Evolutionary conservation across 2,888 invertebrate genomes (phyloP).

Genomic region (Noctua pronuba): DNA sequence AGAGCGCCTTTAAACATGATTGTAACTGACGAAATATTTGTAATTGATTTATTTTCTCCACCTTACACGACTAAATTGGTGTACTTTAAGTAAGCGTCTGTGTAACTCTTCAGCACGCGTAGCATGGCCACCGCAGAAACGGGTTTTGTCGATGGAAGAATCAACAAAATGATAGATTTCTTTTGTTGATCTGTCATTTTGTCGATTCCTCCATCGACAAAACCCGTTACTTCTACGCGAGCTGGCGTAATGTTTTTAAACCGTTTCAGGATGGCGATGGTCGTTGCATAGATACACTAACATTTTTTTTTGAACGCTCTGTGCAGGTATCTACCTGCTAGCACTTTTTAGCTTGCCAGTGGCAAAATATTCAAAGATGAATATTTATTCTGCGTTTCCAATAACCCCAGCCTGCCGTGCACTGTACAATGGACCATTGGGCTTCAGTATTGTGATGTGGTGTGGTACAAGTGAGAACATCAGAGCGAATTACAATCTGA

Average conservation of each 20-base stretch:
- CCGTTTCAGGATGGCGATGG: background rate
- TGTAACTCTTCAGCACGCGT: too few relatives aligned
- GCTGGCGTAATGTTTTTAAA: background rate
- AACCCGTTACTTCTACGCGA: too few relatives aligned
- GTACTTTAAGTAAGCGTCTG: too few relatives aligned
- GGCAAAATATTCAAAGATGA: constrained; percentile 70
- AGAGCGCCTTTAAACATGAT: too few relatives aligned
- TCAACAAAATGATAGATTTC: too few relatives aligned
- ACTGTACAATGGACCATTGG: constrained; percentile 74
- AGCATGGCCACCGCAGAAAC: too few relatives aligned
- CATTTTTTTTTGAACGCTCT: background rate
- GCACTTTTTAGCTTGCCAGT: constrained; percentile 23
- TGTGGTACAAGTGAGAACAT: constrained; percentile 20
- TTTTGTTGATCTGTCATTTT: too few relatives aligned
- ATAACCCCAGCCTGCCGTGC: constrained; percentile 70
- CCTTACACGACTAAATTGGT: too few relatives aligned
- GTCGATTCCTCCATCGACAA: too few relatives aligned
- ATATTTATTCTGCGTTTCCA: constrained; percentile 78
- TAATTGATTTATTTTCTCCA: too few relatives aligned
- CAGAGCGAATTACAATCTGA: background rate
- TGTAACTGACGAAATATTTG: too few relatives aligned
- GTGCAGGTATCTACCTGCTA: background rate
- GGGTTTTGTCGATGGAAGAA: too few relatives aligned
- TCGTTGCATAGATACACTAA: background rate
- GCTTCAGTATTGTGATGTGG: constrained; percentile 52